Conservation (phyloP, 2,888 invertebrate genomes). For the Cataglyphis rosenhaueri region DNA sequence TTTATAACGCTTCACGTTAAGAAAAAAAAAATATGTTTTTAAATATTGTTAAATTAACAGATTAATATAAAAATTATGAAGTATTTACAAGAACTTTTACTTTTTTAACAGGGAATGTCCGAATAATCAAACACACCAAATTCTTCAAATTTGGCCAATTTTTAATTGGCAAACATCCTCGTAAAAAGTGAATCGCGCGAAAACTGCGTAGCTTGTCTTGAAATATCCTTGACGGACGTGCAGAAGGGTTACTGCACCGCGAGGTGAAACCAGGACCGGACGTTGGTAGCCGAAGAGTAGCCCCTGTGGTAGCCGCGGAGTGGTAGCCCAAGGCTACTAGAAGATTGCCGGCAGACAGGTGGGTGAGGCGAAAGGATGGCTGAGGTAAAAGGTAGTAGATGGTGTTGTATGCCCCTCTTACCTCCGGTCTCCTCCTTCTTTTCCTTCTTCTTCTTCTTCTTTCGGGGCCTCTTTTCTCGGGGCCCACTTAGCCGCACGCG, state of each 20-base stretch:
- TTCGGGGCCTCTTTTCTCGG: conserved; percentile 75
- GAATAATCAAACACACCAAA: neutral
- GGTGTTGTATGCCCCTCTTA: conserved; percentile 66
- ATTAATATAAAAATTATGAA: neutral
- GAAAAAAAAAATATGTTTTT: neutral
- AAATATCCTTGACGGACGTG: conserved; percentile 67
- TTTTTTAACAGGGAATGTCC: neutral
- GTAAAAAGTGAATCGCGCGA: conserved; percentile 25
- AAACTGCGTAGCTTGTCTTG: conserved; percentile 45
- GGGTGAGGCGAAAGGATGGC: conserved; percentile 83
- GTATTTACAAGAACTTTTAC: neutral
- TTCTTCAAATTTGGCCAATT: conserved; percentile 6
- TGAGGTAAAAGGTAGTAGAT: conserved; percentile 76
- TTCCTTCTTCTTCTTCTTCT: conserved; percentile 69
- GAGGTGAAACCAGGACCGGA: conserved; percentile 78
- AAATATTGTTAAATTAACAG: neutral
- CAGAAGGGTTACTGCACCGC: conserved; percentile 71
- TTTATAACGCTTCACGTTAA: neutral
- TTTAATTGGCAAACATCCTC: conserved; percentile 2
- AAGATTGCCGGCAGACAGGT: conserved; percentile 86
- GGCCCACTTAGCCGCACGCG: conserved; percentile 85
- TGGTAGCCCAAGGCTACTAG: conserved; percentile 86
- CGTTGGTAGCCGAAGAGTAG: conserved; percentile 84
- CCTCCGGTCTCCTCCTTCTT: conserved; percentile 51
- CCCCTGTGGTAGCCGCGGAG: conserved; percentile 84